Conservation (phyloP, 2,113 vertebrate genomes). For the Heloderma charlesbogerti region DNA sequence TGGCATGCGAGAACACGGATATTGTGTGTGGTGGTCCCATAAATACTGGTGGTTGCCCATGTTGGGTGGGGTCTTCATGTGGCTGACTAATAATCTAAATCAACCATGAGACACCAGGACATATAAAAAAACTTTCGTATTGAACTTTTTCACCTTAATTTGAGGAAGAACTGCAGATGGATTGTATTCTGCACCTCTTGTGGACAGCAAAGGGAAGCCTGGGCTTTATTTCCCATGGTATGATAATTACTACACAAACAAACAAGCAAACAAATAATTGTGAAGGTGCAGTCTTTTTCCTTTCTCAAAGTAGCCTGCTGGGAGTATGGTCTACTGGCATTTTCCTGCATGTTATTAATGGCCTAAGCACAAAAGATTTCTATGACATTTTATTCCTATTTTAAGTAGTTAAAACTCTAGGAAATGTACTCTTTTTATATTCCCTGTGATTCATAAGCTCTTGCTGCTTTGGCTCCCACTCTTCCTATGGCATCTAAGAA, state of each 20-base stretch:
- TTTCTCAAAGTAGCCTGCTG: slow-evolving; percentile 20
- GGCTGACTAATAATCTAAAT: background rate
- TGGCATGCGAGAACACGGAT: background rate
- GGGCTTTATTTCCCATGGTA: background rate
- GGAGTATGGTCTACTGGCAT: background rate
- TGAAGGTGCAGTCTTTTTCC: background rate
- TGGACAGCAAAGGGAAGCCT: background rate
- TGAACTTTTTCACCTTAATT: background rate
- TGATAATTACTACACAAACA: background rate
- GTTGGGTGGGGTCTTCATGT: background rate
- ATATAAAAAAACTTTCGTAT: background rate
- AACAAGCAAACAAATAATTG: background rate
- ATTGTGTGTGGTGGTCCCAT: background rate
- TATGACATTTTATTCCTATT: slow-evolving; percentile 12
- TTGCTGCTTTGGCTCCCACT: slow-evolving; percentile 27
- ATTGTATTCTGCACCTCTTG: background rate
- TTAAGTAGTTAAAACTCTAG: background rate
- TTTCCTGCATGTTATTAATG: slow-evolving; percentile 1
- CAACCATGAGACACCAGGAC: background rate
- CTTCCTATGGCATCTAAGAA: slow-evolving; percentile 37
- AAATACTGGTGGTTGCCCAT: background rate
- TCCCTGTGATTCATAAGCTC: background rate
- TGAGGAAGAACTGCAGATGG: background rate
- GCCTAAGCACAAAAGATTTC: background rate
- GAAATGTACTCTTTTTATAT: background rate